phyloP scores from a whole-genome alignment of 2,113 vertebrate species.

The Anser brachyrhynchus region DNA sequence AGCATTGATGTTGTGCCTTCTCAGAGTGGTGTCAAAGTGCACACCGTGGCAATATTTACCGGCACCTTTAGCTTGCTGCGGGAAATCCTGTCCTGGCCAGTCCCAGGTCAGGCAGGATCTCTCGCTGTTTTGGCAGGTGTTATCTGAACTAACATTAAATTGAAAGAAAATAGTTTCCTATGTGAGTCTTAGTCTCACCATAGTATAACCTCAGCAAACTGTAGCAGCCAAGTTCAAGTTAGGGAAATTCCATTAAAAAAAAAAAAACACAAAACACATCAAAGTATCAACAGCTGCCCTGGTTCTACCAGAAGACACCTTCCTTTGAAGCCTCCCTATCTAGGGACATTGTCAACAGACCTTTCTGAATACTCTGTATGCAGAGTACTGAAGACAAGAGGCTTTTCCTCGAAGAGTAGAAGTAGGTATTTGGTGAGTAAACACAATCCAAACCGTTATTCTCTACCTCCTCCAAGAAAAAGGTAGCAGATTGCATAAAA shows the following conservation, averaged over 20 bases:
- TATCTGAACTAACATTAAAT: background rate
- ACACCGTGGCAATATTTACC: fast-evolving
- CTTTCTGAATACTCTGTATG: background rate
- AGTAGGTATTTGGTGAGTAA: background rate
- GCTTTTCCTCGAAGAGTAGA: background rate
- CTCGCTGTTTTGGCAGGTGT: background rate
- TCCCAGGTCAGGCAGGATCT: background rate
- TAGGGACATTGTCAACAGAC: background rate
- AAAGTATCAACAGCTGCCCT: background rate
- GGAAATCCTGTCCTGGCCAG: background rate
- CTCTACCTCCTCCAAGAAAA: background rate
- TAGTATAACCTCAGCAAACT: background rate
- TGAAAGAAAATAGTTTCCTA: background rate
- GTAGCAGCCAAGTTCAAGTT: background rate
- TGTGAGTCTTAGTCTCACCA: background rate
- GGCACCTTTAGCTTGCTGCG: background rate
- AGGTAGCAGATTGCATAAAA: background rate
- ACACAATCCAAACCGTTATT: background rate
- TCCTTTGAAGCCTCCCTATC: background rate
- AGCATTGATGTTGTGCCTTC: background rate
- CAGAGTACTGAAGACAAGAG: background rate
- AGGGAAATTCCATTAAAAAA: background rate
- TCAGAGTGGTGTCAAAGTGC: background rate
- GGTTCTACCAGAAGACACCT: background rate
- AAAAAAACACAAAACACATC: background rate